phyloP scores from a whole-genome alignment of 2,888 invertebrate species.

The Carabus problematicus region DNA sequence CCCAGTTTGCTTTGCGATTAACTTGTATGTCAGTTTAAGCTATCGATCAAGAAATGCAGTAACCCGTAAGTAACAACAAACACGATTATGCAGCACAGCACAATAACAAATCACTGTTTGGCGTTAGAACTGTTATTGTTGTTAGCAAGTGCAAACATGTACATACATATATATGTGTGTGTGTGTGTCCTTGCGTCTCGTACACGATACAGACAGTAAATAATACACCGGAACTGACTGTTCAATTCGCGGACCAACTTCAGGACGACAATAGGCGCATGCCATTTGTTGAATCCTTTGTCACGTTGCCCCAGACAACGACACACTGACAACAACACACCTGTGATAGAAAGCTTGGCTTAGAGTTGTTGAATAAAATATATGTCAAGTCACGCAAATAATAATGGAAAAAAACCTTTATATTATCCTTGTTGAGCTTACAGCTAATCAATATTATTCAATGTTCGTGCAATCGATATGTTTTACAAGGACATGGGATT shows the following conservation, averaged over 20 bases:
- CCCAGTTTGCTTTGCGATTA: conserved; percentile 36
- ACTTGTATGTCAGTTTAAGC: background rate
- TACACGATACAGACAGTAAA: background rate
- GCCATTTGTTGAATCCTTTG: conserved; percentile 38
- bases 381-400: conserved; percentile 9
- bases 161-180: no score
- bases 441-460: no score
- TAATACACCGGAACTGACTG: conserved; percentile 20
- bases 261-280: conserved; percentile 32
- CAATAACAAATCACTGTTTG: conserved; percentile 43
- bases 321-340: conserved; percentile 14
- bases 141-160: background rate
- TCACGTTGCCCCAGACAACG: conserved; percentile 11
- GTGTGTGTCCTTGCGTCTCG: no score
- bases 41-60: conserved; percentile 15
- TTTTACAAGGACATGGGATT: no score
- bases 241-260: conserved; percentile 15
- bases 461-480: no score
- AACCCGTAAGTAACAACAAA: conserved; percentile 16
- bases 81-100: background rate
- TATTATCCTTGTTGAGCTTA: no score
- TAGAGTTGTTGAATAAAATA: conserved; percentile 31
- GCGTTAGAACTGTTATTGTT: background rate
- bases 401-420: background rate
- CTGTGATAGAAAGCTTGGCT: conserved; percentile 7